Evolutionary conservation across 2,797 vertebrate genomes (phyloP).

Genomic region (Calcarius lapponicus): DNA sequence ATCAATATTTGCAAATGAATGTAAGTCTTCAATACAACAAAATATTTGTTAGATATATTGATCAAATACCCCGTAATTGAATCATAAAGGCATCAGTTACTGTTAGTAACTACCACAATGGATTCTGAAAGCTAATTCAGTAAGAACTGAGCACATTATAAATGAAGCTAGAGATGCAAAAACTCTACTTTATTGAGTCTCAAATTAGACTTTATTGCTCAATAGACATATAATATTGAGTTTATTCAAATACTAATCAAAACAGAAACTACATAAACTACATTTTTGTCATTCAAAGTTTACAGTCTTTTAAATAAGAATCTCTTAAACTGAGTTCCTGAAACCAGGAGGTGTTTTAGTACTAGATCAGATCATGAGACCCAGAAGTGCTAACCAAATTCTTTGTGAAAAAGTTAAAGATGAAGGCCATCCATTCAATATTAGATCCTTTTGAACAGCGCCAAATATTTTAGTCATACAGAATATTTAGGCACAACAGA

Average conservation of each 20-base stretch:
- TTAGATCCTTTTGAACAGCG: not conserved
- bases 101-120: not conserved
- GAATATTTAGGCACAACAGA: not conserved
- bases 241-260: not conserved
- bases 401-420: not conserved
- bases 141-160: not conserved
- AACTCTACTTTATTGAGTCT: not conserved
- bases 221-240: not conserved
- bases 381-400: not conserved
- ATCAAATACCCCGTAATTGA: not conserved
- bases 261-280: not conserved
- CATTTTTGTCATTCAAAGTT: not conserved
- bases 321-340: not conserved
- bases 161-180: not conserved
- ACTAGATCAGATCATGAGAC: not conserved
- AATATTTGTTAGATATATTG: not conserved
- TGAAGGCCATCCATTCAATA: not conserved
- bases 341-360: not conserved
- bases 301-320: not conserved
- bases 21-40: not conserved
- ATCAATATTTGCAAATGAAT: not conserved
- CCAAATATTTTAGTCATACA: slow-evolving; percentile 20
- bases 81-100: not conserved
- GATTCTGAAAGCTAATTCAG: not conserved
- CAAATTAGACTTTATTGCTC: not conserved